Conservation (phyloP, 2,888 invertebrate species). For the Orthosia cruda region DNA sequence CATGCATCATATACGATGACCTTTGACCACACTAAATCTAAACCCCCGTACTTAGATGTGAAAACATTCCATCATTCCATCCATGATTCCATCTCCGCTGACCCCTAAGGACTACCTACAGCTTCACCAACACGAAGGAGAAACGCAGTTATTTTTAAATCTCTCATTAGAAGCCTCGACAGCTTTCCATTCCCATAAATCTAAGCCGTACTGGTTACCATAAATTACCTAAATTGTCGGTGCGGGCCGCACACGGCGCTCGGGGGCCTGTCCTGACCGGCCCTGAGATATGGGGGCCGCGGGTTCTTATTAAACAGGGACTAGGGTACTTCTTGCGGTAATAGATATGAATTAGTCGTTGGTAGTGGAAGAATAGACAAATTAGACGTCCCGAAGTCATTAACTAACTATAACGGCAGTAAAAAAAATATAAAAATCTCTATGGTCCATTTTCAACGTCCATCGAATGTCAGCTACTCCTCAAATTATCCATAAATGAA, state of each 20-base stretch:
- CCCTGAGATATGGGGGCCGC: slow-evolving; percentile 56
- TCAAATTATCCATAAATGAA: neutral
- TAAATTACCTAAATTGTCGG: slow-evolving; percentile 75
- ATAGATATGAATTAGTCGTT: slow-evolving; percentile 58
- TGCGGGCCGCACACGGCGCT: slow-evolving; percentile 69
- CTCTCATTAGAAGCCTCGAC: slow-evolving; percentile 61
- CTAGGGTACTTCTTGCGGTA: slow-evolving; percentile 26
- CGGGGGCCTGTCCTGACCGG: slow-evolving; percentile 56
- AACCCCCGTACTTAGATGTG: neutral
- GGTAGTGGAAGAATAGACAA: slow-evolving; percentile 45
- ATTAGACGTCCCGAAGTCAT: slow-evolving; percentile 11
- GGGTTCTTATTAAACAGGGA: slow-evolving; percentile 59
- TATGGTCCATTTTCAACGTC: neutral
- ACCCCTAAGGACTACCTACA: slow-evolving; percentile 15
- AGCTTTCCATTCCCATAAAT: slow-evolving; percentile 68
- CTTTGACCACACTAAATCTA: slow-evolving; percentile 1
- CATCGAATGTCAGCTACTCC: neutral
- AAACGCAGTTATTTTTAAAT: slow-evolving; percentile 64
- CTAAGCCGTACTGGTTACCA: slow-evolving; percentile 58
- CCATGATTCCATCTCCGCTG: slow-evolving; percentile 11
- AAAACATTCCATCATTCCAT: neutral
- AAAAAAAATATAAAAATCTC: slow-evolving; percentile 30
- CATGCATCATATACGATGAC: neutral
- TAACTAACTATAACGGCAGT: slow-evolving; percentile 10
- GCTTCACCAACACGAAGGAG: slow-evolving; percentile 45